Evolutionary conservation across 2,797 vertebrate species (phyloP).

Genomic region (Eidolon dupreanum): DNA sequence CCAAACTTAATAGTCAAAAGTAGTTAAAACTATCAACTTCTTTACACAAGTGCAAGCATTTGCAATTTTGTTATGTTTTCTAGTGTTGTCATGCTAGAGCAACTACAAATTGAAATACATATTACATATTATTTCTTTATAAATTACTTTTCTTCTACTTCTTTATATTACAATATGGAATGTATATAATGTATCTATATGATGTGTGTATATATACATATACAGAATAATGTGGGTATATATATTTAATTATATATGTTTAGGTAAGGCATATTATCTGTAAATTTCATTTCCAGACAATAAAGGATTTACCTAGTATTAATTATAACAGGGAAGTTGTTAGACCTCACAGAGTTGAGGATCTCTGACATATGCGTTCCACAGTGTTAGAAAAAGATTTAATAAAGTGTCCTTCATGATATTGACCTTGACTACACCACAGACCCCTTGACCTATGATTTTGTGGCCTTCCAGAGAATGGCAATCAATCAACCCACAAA

Average conservation of each 20-base stretch:
- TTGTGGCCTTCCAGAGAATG: background rate
- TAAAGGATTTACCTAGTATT: background rate
- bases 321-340: background rate
- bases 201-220: too few species aligned
- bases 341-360: background rate
- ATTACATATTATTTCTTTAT: background rate
- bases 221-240: background rate
- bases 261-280: background rate
- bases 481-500: background rate
- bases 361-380: background rate
- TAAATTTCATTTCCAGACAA: slow-evolving; percentile 8
- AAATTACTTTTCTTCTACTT: background rate
- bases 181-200: background rate
- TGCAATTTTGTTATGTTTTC: background rate
- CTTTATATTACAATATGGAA: background rate
- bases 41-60: background rate
- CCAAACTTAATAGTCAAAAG: background rate
- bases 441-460: background rate
- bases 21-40: background rate
- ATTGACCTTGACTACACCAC: background rate
- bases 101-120: background rate
- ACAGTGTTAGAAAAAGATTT: background rate
- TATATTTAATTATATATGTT: background rate
- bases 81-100: background rate
- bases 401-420: background rate